Evolutionary conservation across 2,888 invertebrate genomes (phyloP), one percentile per base, ranked within the genome.

Genomic region (Stenoptilia bipunctidactyla): DNA sequence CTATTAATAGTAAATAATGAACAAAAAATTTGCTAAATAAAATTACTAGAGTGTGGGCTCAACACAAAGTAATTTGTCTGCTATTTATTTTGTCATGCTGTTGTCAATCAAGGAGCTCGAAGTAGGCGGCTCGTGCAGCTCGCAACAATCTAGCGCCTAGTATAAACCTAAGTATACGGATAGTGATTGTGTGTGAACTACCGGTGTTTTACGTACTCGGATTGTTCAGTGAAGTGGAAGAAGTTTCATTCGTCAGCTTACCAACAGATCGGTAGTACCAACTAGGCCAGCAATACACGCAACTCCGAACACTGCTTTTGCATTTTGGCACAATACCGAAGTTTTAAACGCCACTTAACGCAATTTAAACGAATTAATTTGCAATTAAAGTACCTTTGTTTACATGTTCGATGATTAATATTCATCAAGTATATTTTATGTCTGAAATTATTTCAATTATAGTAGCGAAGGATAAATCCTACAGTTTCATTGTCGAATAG

Each of bases 271-370:
- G 55, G 57, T 56, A 59, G 50, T 48, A 50, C 46, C 59, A 52
- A 61, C 56, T 71, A 67, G 71, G 70, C 58, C 71, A 60, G 43
- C 55, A 47, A 52, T 52, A 58, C 70, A 69, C 68, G 68, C 69
- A 57, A 66, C 52, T 55, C 44, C 48, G 42, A 47, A 52, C 50
- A 30, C 30, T 20, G 8, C 4, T 20, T n/a, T 20, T 20, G 20
- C 3, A 8, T 55, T 54, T 47, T 45, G 45, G 41, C 41, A 40
- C 41, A 42, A 36, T 34, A 38, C 38, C 40, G 38, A 39, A 14
- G 36, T 39, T 40, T 41, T 36, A 15, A 30, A 30, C 20, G 20
- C 20, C 20, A 20, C 20, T 20, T 20, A 20, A 20, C 20, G 20
- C 15, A 36, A 25, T n/a, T 12, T 13, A 15, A 10, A 30, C 15